Evolutionary conservation across 2,888 invertebrate genomes (phyloP), one percentile per base, ranked within the genome.

Genomic region (Odontothrips loti): DNA sequence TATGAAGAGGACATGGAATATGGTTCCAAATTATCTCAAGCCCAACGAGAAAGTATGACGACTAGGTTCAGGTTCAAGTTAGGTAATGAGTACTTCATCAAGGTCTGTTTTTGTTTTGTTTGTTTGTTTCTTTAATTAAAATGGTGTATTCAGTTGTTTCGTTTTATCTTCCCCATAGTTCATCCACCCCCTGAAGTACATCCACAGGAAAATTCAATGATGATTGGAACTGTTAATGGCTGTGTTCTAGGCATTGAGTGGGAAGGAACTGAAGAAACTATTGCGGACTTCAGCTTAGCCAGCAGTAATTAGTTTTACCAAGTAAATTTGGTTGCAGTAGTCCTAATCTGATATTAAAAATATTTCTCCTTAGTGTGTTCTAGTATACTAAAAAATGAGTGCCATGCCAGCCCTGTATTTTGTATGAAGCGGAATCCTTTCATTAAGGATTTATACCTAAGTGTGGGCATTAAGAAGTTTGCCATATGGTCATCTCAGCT

Each of bases 361-460:
- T 17, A 4, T 58, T 1, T 58, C 17, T 58, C 34, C 34, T 43
- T 43, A 75, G 68, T 27, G 68, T 75, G 68, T 27, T 75, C 68
- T 12, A 75, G 68, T 75, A 75, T 75, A 27, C 8, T 12, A 23
- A 75, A 27, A 75, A 75, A 27, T 27, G 68, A 75, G 27, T 75
- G 68, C 27, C 68, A 75, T 27, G 27, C 68, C 23, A 75, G 68
- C 27, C 68, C 68, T 75, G 68, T 75, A 27, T 75, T 75, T 75
- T 11, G 11, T 75, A 23, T 75, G 27, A 75, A 75, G 12, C 9
- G 68, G 12, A 75, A 75, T 27, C 68, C 68, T 27, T 75, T 75
- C 10, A 75, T 75, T 27, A 23, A 75, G 27, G 68, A 75, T 27
- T 27, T 75, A 27, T 75, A 75, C 10, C 68, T 75, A 1, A 75